Base-by-base conservation (phyloP, 37 sponge, comb jelly and placozoan species). In the Eunapius fragilis region DNA sequence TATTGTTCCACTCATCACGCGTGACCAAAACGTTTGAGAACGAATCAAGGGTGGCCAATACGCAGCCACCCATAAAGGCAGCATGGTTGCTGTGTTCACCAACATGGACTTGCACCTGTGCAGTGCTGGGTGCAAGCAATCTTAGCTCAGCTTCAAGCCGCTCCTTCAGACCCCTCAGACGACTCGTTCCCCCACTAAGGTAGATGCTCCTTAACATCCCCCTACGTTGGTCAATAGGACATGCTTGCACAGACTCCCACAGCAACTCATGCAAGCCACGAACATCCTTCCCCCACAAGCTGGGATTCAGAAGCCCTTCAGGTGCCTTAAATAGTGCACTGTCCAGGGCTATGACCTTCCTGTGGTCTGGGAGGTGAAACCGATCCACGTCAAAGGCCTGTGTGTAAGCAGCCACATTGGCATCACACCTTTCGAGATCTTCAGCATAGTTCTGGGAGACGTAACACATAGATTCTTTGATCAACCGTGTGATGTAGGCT, bases 201-300 rank as follows among this genome's bases (percentile, higher is more conserved):
- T 81, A 95, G 71, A 95, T 92, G 30, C 84, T 88, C 10, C 85
- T 89, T 0, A 88, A 36, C 70, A 92, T 36, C 4, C 85, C 77
- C 26, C 41, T 87, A 26, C 93, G 75, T 33, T 85, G 84, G 76
- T 96, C 96, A 75, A 96, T 81, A 25, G 89, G 77, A 35, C 91
- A 92, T 28, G 94, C 88, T 67, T 96, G 91, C 25, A 96, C 68
- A 34, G 96, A 85, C n/a, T 93, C 87, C 87, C 84, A 81, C 10
- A 96, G 89, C 0, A 82, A 49, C 12, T 87, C 74, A 25, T 93
- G 93, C 12, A 96, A 6, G 4, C 93, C 89, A 0, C 80, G 86
- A 2, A 87, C 85, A 77, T 96, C 96, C 50, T 93, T 93, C 9
- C 93, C 93, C 91, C 90, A 93, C 33, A 88, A 2, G 3, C 41